Evolutionary conservation across 2,888 invertebrate genomes (phyloP).

Genomic region (Drosophila recens): DNA sequence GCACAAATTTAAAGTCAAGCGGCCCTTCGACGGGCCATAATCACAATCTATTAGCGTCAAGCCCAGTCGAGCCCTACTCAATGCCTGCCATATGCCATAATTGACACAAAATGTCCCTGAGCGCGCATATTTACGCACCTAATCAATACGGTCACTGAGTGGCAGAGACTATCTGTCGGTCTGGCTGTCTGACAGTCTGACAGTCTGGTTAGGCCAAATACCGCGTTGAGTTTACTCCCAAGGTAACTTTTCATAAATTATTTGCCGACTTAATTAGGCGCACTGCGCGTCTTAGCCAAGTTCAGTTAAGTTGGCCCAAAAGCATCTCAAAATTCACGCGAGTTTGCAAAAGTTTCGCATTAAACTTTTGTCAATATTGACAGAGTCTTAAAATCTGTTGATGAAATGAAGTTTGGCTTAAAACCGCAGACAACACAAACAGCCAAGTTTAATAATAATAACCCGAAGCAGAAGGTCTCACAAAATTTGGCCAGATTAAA

Average conservation of each 20-base stretch:
- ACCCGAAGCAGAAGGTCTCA: neutral
- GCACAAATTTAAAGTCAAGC: conserved; percentile 13
- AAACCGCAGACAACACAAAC: conserved; percentile 27
- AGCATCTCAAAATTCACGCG: conserved; percentile 14
- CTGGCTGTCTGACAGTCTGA: neutral
- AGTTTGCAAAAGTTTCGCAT: conserved; percentile 21
- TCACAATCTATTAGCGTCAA: conserved; percentile 58
- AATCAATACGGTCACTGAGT: conserved; percentile 61
- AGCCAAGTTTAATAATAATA: conserved; percentile 20
- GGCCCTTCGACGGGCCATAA: conserved; percentile 30
- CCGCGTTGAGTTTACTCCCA: conserved; percentile 13
- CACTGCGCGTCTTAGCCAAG: conserved; percentile 14
- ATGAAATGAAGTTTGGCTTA: conserved; percentile 2
- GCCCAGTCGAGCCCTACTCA: conserved; percentile 35
- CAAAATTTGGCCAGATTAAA: neutral
- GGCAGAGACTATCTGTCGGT: conserved; percentile 12
- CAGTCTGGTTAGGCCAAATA: neutral
- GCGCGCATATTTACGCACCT: conserved; percentile 62
- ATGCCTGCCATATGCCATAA: conserved; percentile 44
- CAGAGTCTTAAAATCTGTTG: conserved; percentile 11
- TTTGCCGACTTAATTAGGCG: conserved; percentile 55
- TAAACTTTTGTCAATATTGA: conserved; percentile 36
- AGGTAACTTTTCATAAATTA: conserved; percentile 57
- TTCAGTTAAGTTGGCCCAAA: conserved; percentile 1
- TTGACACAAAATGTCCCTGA: conserved; percentile 53